A percentile compares a stretch with the other conserved stretches of the same genome.
Evolutionary conservation across 2,888 invertebrate genomes (phyloP).

Genomic region (Microplitis deprimator): DNA sequence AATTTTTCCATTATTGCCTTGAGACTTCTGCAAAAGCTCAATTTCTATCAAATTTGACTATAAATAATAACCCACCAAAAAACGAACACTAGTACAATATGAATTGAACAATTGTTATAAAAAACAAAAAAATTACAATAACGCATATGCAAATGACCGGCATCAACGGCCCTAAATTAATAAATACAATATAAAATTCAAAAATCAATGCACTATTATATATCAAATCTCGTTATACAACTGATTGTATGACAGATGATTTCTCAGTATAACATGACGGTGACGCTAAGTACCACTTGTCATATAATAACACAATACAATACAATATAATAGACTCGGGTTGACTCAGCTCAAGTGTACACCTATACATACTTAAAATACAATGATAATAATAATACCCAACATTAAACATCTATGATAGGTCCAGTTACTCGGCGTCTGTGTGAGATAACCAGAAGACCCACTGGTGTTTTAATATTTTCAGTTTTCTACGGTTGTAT

Average conservation of each 20-base stretch:
- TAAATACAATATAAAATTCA: neutral
- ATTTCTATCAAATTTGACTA: too few species aligned
- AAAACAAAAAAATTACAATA: too few species aligned
- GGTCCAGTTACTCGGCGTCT: constrained; percentile 32
- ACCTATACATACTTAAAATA: neutral
- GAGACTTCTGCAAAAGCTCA: too few species aligned
- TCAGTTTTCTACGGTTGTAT: constrained; percentile 32
- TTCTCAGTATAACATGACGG: neutral
- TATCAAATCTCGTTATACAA: constrained; percentile 9
- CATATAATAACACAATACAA: neutral
- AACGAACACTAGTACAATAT: too few species aligned
- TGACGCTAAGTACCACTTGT: constrained; percentile 13
- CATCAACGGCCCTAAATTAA: neutral
- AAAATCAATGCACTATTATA: neutral
- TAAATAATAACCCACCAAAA: too few species aligned
- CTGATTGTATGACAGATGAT: constrained; percentile 27
- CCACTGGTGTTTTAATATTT: constrained; percentile 14
- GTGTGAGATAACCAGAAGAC: constrained; percentile 25
- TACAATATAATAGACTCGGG: neutral
- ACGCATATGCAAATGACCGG: too few species aligned
- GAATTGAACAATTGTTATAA: too few species aligned
- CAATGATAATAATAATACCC: neutral
- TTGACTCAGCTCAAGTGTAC: neutral
- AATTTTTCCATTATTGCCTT: too few species aligned
- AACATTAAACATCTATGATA: constrained; percentile 15